phyloP scores from a whole-genome alignment of 2,797 vertebrate species.

The Paguma larvata region DNA sequence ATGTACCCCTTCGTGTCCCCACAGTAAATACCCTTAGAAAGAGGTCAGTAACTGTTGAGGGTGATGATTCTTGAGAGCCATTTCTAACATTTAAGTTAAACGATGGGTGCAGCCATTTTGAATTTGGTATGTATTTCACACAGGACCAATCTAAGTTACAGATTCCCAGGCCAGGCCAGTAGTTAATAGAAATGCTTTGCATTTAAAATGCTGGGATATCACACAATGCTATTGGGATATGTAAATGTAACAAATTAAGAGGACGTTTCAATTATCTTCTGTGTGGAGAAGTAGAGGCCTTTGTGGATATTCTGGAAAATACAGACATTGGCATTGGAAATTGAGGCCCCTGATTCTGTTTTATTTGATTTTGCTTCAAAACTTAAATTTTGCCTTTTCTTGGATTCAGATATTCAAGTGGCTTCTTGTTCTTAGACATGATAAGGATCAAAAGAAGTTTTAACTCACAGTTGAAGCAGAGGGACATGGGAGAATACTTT shows the following conservation, averaged over 20 bases:
- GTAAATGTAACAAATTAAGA: not conserved
- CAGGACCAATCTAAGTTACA: not conserved
- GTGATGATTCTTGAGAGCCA: not conserved
- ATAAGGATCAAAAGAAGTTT: not conserved
- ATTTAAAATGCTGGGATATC: not conserved
- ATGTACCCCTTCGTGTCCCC: not conserved
- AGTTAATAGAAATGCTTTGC: not conserved
- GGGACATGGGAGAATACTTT: not conserved
- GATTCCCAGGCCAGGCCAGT: not conserved
- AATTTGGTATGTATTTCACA: not conserved
- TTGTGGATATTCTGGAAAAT: not conserved
- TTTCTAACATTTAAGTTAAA: not conserved
- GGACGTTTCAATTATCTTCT: not conserved
- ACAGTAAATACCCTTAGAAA: not conserved
- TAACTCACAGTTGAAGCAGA: not conserved
- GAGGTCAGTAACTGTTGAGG: not conserved
- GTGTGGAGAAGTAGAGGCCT: not conserved
- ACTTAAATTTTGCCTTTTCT: constrained; percentile 4
- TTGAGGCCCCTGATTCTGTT: not conserved
- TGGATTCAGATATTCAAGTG: not conserved
- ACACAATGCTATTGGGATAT: not conserved
- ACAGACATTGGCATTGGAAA: not conserved
- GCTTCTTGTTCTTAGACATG: not conserved
- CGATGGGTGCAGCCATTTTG: not conserved
- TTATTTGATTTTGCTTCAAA: not conserved